phyloP scores from a whole-genome alignment of 2,113 vertebrate species.

The Carollia perspicillata region DNA sequence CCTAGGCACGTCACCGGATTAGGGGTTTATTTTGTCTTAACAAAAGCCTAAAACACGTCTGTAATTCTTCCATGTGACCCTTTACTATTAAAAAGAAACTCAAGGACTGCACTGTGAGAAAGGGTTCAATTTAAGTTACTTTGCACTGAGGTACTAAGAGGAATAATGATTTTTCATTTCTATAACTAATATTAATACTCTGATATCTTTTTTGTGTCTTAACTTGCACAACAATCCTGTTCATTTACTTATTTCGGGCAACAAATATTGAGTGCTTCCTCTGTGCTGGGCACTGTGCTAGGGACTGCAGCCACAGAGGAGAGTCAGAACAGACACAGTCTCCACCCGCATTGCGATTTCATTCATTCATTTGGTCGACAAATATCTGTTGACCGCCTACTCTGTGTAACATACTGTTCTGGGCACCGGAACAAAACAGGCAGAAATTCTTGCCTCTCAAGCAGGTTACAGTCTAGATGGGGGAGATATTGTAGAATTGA shows the following conservation, averaged over 20 bases:
- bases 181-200: background rate
- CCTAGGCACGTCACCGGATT: background rate
- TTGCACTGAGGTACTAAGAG: background rate
- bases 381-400: background rate
- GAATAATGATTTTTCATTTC: background rate
- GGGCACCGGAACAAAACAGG: background rate
- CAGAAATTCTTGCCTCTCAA: background rate
- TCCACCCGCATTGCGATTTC: background rate
- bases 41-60: background rate
- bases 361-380: background rate
- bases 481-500: background rate
- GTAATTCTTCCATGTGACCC: slow-evolving; percentile 10
- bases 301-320: background rate
- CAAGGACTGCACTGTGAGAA: background rate
- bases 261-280: background rate
- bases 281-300: background rate
- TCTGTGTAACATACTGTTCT: background rate
- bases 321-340: background rate
- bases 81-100: slow-evolving; percentile 12
- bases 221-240: background rate
- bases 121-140: background rate
- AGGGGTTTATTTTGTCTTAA: slow-evolving; percentile 14
- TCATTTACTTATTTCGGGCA: background rate
- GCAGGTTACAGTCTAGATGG: slow-evolving; percentile 12
- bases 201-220: background rate